Evolutionary conservation across 2,797 vertebrate genomes (phyloP).

Genomic region (Argya squamiceps): DNA sequence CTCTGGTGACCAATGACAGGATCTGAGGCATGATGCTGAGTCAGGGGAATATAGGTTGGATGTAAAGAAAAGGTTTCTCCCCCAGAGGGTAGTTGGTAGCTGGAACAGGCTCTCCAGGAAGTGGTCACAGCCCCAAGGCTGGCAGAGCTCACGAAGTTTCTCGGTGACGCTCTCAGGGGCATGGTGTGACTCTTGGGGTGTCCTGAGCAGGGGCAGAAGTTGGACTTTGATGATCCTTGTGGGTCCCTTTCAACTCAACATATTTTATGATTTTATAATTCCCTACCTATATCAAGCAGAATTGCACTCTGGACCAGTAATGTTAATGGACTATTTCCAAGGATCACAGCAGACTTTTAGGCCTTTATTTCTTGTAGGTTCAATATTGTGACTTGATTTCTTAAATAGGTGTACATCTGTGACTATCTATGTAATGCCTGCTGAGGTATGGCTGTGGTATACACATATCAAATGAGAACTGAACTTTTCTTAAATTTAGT

Average conservation of each 20-base stretch:
- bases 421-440: background rate
- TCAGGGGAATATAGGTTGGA: background rate
- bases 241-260: background rate
- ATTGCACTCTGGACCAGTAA: background rate
- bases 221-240: background rate
- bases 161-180: accelerated
- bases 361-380: background rate
- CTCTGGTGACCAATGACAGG: too few species aligned
- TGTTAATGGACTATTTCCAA: background rate
- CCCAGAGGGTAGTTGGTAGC: too few species aligned
- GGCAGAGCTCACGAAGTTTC: background rate
- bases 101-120: background rate
- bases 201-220: background rate
- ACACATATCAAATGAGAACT: background rate
- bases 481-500: background rate
- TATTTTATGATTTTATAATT: background rate
- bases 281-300: background rate
- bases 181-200: background rate
- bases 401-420: background rate
- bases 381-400: background rate
- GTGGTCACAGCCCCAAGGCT: background rate
- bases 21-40: background rate
- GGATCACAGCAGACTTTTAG: background rate
- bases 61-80: background rate
- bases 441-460: background rate